These are phyloP conservation scores for Thryonomys swinderianus DNA, from an alignment of 2,113 vertebrate genomes.

Conservation along the genomic window DNA sequence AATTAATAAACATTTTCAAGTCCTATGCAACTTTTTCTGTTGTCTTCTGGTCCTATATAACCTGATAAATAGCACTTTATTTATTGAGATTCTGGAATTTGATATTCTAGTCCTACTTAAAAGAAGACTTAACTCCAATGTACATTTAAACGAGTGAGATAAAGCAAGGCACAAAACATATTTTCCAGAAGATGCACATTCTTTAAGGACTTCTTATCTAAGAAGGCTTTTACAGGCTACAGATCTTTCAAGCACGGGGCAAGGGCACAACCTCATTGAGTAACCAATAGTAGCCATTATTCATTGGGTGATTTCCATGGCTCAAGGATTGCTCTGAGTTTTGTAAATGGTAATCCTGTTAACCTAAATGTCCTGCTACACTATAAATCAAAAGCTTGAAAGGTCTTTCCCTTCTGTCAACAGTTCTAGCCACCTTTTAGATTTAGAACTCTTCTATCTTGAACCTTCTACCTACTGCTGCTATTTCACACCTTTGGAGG, in stretches of 20 bases:
- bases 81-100: slow-evolving; percentile 31
- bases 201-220: neutral
- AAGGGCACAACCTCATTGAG: neutral
- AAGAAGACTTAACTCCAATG: neutral
- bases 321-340: neutral
- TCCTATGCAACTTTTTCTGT: neutral
- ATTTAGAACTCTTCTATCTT: neutral
- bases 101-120: neutral
- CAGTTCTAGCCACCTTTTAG: neutral
- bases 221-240: neutral
- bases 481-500: neutral
- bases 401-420: neutral
- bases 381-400: neutral
- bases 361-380: neutral
- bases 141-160: neutral
- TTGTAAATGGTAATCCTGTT: neutral
- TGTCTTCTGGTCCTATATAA: neutral
- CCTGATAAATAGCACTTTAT: neutral
- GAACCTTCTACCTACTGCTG: neutral
- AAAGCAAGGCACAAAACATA: neutral
- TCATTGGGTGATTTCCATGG: neutral
- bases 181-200: neutral
- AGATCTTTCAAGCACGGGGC: neutral
- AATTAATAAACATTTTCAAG: neutral
- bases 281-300: neutral